phyloP scores from a whole-genome alignment of 2,797 vertebrate species.

The Orestias chungarensis region DNA sequence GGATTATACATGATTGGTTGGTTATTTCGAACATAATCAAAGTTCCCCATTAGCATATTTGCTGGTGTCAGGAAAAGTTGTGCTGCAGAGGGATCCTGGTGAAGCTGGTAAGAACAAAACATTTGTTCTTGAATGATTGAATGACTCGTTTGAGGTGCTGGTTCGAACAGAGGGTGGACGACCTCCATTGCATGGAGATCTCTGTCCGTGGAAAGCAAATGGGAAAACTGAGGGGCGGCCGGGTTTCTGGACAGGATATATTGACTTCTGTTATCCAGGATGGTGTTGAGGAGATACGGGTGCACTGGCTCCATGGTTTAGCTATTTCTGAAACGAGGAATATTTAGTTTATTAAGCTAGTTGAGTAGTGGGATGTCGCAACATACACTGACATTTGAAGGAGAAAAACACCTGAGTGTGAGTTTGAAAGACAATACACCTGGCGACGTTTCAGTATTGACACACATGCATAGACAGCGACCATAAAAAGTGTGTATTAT shows the following conservation, averaged over 20 bases:
- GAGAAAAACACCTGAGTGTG: not conserved
- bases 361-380: no score
- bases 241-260: rapidly evolving
- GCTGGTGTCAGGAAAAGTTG: no score
- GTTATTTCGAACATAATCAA: not conserved
- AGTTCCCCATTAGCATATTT: not conserved
- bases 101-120: not conserved
- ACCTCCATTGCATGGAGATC: not conserved
- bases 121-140: not conserved
- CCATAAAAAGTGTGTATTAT: not conserved
- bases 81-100: not conserved
- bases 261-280: not conserved
- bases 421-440: not conserved
- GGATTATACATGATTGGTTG: not conserved
- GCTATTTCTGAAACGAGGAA: not conserved
- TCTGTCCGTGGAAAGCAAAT: no score
- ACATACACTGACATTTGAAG: slow-evolving; percentile 5
- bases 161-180: rapidly evolving
- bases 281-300: not conserved
- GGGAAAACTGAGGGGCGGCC: not conserved
- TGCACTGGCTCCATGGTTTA: slow-evolving; percentile 8
- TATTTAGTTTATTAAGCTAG: not conserved
- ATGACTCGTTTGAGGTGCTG: not conserved
- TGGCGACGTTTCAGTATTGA: not conserved
- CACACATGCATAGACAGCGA: not conserved